Conservation (phyloP, 2,888 invertebrate genomes). For the Latheticus oryzae region DNA sequence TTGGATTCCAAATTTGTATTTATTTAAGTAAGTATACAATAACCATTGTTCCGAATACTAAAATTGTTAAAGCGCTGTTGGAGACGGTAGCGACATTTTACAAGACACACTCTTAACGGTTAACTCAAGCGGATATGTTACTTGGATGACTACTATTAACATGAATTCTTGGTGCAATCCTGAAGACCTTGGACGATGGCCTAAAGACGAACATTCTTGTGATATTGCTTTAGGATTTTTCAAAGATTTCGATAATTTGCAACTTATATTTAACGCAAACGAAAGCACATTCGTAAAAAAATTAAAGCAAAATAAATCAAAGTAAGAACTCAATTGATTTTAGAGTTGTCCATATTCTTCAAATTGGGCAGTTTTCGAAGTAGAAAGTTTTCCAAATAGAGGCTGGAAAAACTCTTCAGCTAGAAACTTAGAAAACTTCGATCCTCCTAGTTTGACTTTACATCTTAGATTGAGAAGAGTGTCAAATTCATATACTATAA, state of each 20-base stretch:
- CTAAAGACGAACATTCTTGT: constrained; percentile 63
- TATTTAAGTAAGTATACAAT: constrained; percentile 62
- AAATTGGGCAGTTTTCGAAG: constrained; percentile 52
- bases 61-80: constrained; percentile 57
- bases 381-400: constrained; percentile 35
- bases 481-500: constrained; percentile 53
- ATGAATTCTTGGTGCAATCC: constrained; percentile 61
- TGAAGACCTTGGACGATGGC: constrained; percentile 62
- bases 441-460: constrained; percentile 51
- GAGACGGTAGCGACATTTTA: constrained; percentile 53
- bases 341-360: constrained; percentile 48
- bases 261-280: constrained; percentile 50
- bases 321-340: constrained; percentile 23
- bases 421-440: constrained; percentile 26
- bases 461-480: constrained; percentile 54
- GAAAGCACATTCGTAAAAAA: constrained; percentile 53
- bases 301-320: too few species aligned
- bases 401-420: constrained; percentile 31
- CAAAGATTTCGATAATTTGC: constrained; percentile 52
- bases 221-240: constrained; percentile 61
- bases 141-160: constrained; percentile 59
- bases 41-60: constrained; percentile 3
- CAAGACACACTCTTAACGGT: constrained; percentile 56
- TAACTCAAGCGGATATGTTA: constrained; percentile 56
- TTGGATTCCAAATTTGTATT: constrained; percentile 71